Evolutionary conservation across 2,797 vertebrate species (phyloP), one percentile per base, ranked within the genome.

Genomic region (Sylvilagus floridanus): DNA sequence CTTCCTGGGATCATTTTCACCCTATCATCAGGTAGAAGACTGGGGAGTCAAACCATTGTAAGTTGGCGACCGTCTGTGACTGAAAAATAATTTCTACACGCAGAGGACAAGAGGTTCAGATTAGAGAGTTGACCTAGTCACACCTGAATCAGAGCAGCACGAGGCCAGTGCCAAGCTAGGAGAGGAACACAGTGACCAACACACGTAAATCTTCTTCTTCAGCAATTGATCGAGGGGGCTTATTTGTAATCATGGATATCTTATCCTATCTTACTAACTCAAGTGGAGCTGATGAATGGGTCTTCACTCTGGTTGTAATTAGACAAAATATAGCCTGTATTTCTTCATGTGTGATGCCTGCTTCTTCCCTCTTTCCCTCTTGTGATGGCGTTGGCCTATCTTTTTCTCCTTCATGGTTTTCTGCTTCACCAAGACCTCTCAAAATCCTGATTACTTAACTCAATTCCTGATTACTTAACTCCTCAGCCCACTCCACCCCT

Each of bases 331-430:
- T n/a, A 42, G 21, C 9, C 54, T 63, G 28, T 26, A 37, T 57
- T 17, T 85, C 78, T 84, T 32, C 54, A 60, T 57, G 21, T 57
- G 22, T 75, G 82, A 5, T 30, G 6, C 52, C 21, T 19, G 2
- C 14, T 26, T n/a, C 24, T 2, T n/a, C 26, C 5, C 16, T 65
- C 28, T 37, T 2, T n/a, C 26, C 7, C 16, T 65, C 28, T 37
- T 63, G 35, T 52, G 30, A 84, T 68, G 79, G 16, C 26, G 9
- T 11, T 86, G 76, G 28, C 4, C 21, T 69, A 63, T 78, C 2
- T 83, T 54, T 78, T 50, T 19, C 57, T 92, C 73, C 24, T 68
- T 75, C 5, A 4, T 52, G 22, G 19, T 72, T 87, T 90, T 84
- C 22, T 37, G 42, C 42, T 47, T 37, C 57, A 50, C 73, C 65